These are phyloP conservation scores for Nothobranchius furzeri DNA, from an alignment of 2,113 vertebrate species.

Conservation along the genomic window DNA sequence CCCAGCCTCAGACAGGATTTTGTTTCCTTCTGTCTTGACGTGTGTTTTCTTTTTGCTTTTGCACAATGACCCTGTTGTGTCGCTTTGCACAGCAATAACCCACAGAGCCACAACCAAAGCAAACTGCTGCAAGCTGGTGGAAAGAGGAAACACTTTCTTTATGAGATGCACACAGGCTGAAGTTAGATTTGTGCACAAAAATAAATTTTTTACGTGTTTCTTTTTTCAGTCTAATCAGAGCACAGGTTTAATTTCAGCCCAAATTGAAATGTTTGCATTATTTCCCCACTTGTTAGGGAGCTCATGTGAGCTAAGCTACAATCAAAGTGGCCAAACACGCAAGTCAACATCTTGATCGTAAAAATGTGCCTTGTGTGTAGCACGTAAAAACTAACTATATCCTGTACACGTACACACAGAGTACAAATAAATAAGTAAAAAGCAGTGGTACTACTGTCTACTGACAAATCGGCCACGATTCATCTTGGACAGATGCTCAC, in stretches of 20 bases:
- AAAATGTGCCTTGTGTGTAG: not conserved
- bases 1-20: not conserved
- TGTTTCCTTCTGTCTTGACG: not conserved
- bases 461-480: constrained; percentile 10
- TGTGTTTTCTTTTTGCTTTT: not conserved
- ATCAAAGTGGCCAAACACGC: too few species aligned
- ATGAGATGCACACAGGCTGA: not conserved
- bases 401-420: constrained; percentile 17
- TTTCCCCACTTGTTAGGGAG: too few species aligned
- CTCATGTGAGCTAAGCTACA: too few species aligned
- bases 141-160: not conserved
- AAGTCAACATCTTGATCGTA: too few species aligned
- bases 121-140: not conserved
- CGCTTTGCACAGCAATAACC: not conserved
- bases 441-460: not conserved
- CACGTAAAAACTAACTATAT: constrained; percentile 21
- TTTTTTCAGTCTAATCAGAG: not conserved
- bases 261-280: not conserved
- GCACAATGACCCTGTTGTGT: not conserved
- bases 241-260: not conserved
- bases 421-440: not conserved
- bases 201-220: not conserved
- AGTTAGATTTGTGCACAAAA: not conserved
- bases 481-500: not conserved
- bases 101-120: constrained; percentile 5